phyloP scores from a whole-genome alignment of 2,888 invertebrate species.

The Coleophora flavipennella region DNA sequence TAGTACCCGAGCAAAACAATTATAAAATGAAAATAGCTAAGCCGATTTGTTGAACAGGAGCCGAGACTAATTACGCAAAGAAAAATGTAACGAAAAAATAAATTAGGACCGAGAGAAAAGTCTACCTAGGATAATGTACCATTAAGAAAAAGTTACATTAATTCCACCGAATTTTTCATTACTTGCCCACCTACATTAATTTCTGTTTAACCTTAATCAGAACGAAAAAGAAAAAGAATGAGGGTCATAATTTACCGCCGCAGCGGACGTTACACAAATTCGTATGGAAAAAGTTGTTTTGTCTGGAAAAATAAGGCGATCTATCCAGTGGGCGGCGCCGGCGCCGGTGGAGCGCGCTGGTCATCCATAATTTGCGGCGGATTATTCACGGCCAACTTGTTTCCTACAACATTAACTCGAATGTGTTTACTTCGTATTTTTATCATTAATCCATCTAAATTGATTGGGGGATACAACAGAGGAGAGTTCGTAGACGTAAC shows the following conservation, averaged over 20 bases:
- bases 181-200: conserved; percentile 1
- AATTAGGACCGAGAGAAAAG: conserved; percentile 5
- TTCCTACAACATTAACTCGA: conserved; percentile 28
- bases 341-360: conserved; percentile 43
- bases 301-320: conserved; percentile 19
- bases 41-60: too few relatives aligned
- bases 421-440: conserved; percentile 12
- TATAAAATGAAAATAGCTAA: too few relatives aligned
- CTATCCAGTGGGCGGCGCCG: conserved; percentile 37
- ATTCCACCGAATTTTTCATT: not conserved
- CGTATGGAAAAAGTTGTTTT: conserved; percentile 18
- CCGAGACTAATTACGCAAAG: too few relatives aligned
- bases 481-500: too few relatives aligned
- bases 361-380: conserved; percentile 39
- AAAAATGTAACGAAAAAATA: too few relatives aligned
- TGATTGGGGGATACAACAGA: too few relatives aligned
- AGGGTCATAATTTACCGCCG: conserved; percentile 18
- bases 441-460: too few relatives aligned
- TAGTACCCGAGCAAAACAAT: too few relatives aligned
- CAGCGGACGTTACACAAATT: conserved; percentile 11
- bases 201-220: conserved; percentile 1
- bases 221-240: conserved; percentile 14
- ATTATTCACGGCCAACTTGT: conserved; percentile 31
- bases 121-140: conserved; percentile 13
- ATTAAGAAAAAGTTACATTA: not conserved